Base-by-base conservation (phyloP, 2,113 vertebrate genomes). In the Ramphastos sulfuratus region DNA sequence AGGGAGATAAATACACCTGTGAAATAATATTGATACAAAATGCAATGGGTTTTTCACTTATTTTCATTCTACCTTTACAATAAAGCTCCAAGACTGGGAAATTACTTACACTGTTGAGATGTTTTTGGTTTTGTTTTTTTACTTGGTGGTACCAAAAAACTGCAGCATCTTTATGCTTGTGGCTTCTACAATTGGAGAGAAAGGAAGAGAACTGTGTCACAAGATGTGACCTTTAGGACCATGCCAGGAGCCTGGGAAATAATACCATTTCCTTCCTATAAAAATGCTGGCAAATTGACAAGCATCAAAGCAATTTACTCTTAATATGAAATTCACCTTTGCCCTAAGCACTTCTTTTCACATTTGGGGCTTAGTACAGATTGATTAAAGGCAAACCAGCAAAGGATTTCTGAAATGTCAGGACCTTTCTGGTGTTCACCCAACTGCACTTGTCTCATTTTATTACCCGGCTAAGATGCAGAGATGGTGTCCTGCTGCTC, bases 361-460 rank as follows among this genome's bases (percentile, higher is more conserved):
- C 91, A 96, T 96, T 93, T 95, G 93, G 92, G 80, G 92, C 92
- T 96, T 92, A 93, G 88, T 90, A 72, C 60, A 72, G 76, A 94
- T 88, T 93, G 93, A 96, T 95, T 96, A 93, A 96, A 94, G 73
- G 80, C 76, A 94, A 90, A 96, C 88, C 88, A 94, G 90, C 33
- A 64, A 92, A 96, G 94, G 96, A 92, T 96, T 96, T 96, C 88
- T 92, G 90, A 96, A 96, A 95, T 96, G 96, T 96, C 94, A 96
- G 82, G 95, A 96, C 94, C 95, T 96, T 96, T 96, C 37, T 92
- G 56, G 48, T 78, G 65, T 85, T 94, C 95, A 90, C n/a, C 85
- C 90, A 93, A 74, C 73, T 16, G 1, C 65, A n/a, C 69, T 93
- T 77, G 73, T 56, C 69, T 95, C 56, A 44, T 93, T 91, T 93